phyloP scores from a whole-genome alignment of 2,113 vertebrate genomes.

The Platysternon megacephalum region DNA sequence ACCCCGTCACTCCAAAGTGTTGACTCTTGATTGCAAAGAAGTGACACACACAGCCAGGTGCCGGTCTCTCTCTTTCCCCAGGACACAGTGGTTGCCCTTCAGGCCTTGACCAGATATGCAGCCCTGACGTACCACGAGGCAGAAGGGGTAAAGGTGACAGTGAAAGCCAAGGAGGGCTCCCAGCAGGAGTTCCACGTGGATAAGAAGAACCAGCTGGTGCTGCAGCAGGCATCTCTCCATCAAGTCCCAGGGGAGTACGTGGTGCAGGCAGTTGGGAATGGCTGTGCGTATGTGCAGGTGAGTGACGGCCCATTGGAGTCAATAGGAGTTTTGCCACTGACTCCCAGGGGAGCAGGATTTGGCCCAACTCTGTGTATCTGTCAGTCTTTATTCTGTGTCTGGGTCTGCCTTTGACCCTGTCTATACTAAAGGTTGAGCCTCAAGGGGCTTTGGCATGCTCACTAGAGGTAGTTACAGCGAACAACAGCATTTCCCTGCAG shows the following conservation, averaged over 20 bases:
- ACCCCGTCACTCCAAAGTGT: neutral
- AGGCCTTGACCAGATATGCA: conserved; percentile 76
- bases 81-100: conserved; percentile 81
- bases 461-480: neutral
- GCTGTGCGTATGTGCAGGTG: conserved; percentile 77
- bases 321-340: neutral
- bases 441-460: neutral
- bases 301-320: neutral
- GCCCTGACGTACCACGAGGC: conserved; percentile 67
- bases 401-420: neutral
- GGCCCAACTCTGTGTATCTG: neutral
- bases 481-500: neutral
- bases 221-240: conserved; percentile 78
- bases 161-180: conserved; percentile 52
- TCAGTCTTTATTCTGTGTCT: neutral
- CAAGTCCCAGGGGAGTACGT: conserved; percentile 67
- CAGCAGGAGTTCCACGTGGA: conserved; percentile 75
- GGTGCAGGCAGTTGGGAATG: conserved; percentile 59
- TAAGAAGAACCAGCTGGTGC: conserved; percentile 81
- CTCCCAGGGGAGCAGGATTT: neutral
- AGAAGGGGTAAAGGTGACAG: conserved; percentile 66
- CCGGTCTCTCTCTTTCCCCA: conserved; percentile 20
- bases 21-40: neutral
- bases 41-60: neutral
- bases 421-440: neutral